These are phyloP conservation scores for Papilio gigon DNA, from an alignment of 2,888 invertebrate genomes.

Conservation along the genomic window DNA sequence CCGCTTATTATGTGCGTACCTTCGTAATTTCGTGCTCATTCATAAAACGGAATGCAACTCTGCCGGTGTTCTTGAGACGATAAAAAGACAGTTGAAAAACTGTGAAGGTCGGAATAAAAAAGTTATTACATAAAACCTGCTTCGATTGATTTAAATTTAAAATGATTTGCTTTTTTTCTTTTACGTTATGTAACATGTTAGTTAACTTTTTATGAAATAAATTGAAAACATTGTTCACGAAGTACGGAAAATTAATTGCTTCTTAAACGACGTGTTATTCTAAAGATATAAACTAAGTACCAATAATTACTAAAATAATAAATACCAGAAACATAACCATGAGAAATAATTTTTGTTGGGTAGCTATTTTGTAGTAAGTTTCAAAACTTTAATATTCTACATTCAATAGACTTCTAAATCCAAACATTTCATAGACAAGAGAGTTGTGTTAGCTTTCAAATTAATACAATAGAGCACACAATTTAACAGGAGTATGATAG, in stretches of 20 bases:
- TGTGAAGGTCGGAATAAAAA: constrained; percentile 17
- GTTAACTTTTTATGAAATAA: constrained; percentile 3
- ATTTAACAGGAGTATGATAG: constrained; percentile 6
- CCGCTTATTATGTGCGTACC: constrained; percentile 11
- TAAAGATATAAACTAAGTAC: too few relatives aligned
- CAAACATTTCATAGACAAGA: background rate
- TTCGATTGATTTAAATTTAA: constrained; percentile 11
- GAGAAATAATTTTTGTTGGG: background rate
- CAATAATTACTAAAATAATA: too few relatives aligned
- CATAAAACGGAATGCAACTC: constrained; percentile 21
- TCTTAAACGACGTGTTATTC: too few relatives aligned
- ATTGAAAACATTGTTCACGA: background rate
- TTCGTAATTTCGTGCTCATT: constrained; percentile 19
- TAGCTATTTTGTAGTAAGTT: background rate
- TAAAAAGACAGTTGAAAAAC: constrained; percentile 16
- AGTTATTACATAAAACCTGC: constrained; percentile 8
- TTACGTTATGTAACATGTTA: constrained; percentile 6
- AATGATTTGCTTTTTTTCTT: constrained; percentile 11
- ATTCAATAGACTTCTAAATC: background rate
- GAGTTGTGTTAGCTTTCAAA: constrained; percentile 6
- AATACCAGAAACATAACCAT: too few relatives aligned
- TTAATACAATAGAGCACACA: background rate
- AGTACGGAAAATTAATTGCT: background rate
- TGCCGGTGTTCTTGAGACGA: constrained; percentile 19
- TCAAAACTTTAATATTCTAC: background rate